These are phyloP conservation scores for Zaprionus tsacasi DNA, from an alignment of 1,140 invertebrate species.

Conservation along the genomic window DNA sequence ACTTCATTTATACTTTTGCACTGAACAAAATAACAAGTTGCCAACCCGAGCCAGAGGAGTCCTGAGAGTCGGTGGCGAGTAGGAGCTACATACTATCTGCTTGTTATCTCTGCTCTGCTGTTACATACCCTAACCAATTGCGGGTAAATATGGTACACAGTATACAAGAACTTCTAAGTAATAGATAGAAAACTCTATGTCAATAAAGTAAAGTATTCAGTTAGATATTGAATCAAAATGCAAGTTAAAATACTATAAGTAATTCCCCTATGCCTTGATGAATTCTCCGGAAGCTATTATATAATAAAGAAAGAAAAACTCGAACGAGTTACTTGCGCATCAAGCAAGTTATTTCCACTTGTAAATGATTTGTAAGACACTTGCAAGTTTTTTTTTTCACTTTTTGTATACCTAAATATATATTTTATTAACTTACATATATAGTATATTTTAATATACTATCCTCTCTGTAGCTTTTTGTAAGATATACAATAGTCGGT, in stretches of 20 bases:
- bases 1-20: constrained; percentile 75
- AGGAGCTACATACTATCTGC: background rate
- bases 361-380: background rate
- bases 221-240: too few relatives aligned
- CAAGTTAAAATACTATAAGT: too few relatives aligned
- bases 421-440: too few relatives aligned
- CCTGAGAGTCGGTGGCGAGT: background rate
- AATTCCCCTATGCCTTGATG: too few relatives aligned
- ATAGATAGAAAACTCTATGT: too few relatives aligned
- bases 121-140: constrained; percentile 3
- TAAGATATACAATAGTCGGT: constrained; percentile 17
- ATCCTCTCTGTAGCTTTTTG: background rate
- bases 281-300: too few relatives aligned
- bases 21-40: constrained; percentile 63
- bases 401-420: too few relatives aligned
- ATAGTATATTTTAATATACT: too few relatives aligned
- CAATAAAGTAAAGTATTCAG: too few relatives aligned
- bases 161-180: background rate
- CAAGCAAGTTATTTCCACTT: background rate
- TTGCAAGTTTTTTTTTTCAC: background rate
- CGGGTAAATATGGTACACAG: background rate
- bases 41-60: constrained; percentile 19
- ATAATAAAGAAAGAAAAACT: too few relatives aligned
- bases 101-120: background rate
- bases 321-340: background rate